Conservation (phyloP, 2,113 vertebrate genomes). For the Baryphthengus martii region DNA sequence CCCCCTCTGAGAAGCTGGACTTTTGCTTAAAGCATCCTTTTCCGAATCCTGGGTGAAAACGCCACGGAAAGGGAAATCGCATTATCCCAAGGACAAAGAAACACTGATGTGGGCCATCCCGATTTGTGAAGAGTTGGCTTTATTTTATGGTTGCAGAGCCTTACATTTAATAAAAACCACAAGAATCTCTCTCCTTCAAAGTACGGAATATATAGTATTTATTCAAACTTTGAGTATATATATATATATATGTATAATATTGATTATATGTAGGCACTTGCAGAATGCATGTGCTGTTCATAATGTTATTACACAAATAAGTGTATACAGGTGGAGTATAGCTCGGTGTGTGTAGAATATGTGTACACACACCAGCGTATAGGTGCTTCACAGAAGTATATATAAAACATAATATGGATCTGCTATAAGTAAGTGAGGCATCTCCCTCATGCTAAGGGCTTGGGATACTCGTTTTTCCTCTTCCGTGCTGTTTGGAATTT, state of each 20-base stretch:
- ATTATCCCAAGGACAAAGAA: constrained; percentile 33
- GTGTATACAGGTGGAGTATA: constrained; percentile 51
- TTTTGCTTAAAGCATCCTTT: background rate
- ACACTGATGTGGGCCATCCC: constrained; percentile 44
- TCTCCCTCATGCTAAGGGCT: constrained; percentile 62
- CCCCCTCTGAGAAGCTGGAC: background rate
- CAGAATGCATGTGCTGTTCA: constrained; percentile 28
- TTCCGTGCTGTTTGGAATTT: constrained; percentile 70
- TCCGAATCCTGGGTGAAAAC: background rate
- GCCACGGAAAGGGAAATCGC: background rate
- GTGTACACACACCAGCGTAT: constrained; percentile 8
- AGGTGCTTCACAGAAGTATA: constrained; percentile 63
- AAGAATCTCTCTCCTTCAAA: constrained; percentile 51
- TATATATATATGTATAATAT: constrained; percentile 19
- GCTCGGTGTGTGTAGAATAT: background rate
- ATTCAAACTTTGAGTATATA: constrained; percentile 50
- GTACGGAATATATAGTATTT: constrained; percentile 45
- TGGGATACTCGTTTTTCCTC: constrained; percentile 63
- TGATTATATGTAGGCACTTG: constrained; percentile 30
- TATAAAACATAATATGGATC: constrained; percentile 21
- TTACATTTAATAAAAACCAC: constrained; percentile 63
- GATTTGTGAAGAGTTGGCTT: constrained; percentile 45
- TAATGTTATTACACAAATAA: constrained; percentile 50
- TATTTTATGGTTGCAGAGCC: constrained; percentile 56
- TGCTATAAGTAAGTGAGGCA: constrained; percentile 33